These are phyloP conservation scores for Campylomormyrus tamandua DNA, from an alignment of 2,113 vertebrate genomes.

Conservation along the genomic window DNA sequence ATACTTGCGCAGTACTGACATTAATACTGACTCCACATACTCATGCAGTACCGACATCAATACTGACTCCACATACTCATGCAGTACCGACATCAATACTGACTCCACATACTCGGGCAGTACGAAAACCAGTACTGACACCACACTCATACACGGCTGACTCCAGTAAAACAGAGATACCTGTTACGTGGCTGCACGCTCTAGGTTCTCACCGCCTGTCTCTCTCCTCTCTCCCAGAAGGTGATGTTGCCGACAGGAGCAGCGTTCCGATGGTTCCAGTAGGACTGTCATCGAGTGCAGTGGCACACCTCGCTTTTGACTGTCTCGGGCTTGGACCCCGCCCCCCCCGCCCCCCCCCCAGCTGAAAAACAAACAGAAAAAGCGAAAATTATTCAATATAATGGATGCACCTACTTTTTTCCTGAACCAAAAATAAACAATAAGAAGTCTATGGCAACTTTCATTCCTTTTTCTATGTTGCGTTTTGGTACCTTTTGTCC, in stretches of 20 bases:
- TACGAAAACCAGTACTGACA: background rate
- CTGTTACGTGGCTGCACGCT: background rate
- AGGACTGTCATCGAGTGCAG: slow-evolving; percentile 89
- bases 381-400: slow-evolving; percentile 49
- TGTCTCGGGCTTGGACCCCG: slow-evolving; percentile 89
- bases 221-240: slow-evolving; percentile 80
- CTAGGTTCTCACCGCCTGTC: background rate
- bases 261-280: slow-evolving; percentile 98
- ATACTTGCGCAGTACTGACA: background rate
- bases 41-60: background rate
- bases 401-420: slow-evolving; percentile 96
- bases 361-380: slow-evolving; percentile 52
- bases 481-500: slow-evolving; percentile 77
- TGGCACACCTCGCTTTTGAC: slow-evolving; percentile 89
- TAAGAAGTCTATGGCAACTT: slow-evolving; percentile 83
- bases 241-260: slow-evolving; percentile 98
- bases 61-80: background rate
- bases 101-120: background rate
- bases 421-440: slow-evolving; percentile 93
- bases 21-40: no score
- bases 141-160: background rate
- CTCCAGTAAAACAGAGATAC: background rate
- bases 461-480: slow-evolving; percentile 98
- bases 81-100: no score
- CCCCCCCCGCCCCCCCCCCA: slow-evolving; percentile 51